These are phyloP conservation scores for Hermetia illucens DNA, from an alignment of 1,140 invertebrate genomes.

Conservation along the genomic window DNA sequence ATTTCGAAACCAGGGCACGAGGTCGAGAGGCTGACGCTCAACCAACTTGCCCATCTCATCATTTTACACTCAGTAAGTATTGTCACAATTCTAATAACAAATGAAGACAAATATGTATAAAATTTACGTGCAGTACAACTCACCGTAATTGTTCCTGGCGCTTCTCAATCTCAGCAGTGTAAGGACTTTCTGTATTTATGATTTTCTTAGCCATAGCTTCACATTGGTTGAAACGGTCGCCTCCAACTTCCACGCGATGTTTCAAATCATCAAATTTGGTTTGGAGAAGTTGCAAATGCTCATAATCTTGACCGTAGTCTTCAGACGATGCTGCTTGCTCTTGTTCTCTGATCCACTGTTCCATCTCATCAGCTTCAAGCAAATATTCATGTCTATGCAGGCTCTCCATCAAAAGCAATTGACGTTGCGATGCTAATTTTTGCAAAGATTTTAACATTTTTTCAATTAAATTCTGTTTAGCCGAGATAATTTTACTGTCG, in stretches of 20 bases:
- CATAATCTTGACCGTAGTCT: conserved; percentile 95
- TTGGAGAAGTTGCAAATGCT: conserved; percentile 79
- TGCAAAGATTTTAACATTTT: conserved; percentile 71
- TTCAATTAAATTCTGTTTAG: conserved; percentile 59
- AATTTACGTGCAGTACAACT: conserved; percentile 19
- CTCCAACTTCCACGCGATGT: conserved; percentile 76
- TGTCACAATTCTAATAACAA: conserved; percentile 1
- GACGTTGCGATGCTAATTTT: conserved; percentile 60
- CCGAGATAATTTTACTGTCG: conserved; percentile 63
- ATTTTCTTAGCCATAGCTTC: conserved; percentile 84
- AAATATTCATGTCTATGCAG: conserved; percentile 89
- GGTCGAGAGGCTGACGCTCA: no score
- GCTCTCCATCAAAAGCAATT: conserved; percentile 77
- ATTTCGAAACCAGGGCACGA: no score
- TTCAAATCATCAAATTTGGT: conserved; percentile 95
- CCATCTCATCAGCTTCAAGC: conserved; percentile 77
- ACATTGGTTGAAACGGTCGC: conserved; percentile 85
- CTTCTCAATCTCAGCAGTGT: conserved; percentile 74
- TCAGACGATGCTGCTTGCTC: conserved; percentile 79
- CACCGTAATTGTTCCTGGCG: conserved; percentile 78
- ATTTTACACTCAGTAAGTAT: neutral
- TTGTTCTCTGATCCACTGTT: conserved; percentile 91
- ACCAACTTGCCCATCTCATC: neutral
- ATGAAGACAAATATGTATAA: conserved; percentile 4
- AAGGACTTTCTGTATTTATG: conserved; percentile 74